These are phyloP conservation scores for Siderastrea siderea DNA, from an alignment of 92 coral and sea anemone genomes.

Conservation along the genomic window DNA sequence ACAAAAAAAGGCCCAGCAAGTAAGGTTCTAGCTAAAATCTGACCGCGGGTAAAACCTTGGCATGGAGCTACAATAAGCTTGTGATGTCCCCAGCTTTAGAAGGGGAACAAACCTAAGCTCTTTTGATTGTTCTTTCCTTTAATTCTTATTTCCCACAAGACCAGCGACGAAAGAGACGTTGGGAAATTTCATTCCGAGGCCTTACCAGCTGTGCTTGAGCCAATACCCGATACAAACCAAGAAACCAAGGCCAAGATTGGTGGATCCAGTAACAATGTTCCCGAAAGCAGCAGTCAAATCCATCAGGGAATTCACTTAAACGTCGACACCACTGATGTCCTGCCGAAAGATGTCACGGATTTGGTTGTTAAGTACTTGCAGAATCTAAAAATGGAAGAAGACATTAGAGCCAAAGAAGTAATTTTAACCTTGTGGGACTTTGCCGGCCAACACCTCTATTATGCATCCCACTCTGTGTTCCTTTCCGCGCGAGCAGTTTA, in stretches of 20 bases:
- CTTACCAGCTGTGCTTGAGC: background rate
- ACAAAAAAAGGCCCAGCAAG: no score
- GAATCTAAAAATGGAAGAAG: conserved; percentile 30
- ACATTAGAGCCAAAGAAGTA: no score
- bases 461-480: no score
- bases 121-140: no score
- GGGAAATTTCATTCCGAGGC: background rate
- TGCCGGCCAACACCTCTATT: no score
- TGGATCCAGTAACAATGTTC: background rate
- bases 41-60: no score
- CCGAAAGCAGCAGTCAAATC: background rate
- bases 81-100: no score
- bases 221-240: background rate
- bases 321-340: conserved; percentile 18
- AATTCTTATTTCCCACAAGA: background rate
- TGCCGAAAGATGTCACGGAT: conserved; percentile 71
- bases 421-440: no score
- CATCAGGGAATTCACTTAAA: background rate
- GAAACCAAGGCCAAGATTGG: background rate
- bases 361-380: conserved; percentile 64
- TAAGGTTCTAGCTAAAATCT: no score
- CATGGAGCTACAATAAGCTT: no score
- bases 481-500: no score
- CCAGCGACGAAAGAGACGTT: background rate
- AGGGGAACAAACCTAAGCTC: no score